A percentile compares a stretch with the other conserved stretches of the same genome.
Evolutionary conservation across 2,888 invertebrate species (phyloP).

Genomic region (Clanis bilineata): DNA sequence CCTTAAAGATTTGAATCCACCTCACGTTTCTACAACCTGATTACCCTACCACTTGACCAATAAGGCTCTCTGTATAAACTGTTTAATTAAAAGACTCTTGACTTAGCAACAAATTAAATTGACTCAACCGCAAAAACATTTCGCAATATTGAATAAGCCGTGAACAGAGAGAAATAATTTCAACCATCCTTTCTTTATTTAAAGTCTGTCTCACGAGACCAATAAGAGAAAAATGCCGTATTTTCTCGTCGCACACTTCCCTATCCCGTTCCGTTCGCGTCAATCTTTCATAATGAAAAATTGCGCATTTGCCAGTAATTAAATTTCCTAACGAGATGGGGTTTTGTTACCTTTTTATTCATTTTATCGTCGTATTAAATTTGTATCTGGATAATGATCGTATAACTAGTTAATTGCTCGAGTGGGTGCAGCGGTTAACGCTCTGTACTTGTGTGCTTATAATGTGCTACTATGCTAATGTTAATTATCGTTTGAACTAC

Average conservation of each 20-base stretch:
- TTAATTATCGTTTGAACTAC: no score
- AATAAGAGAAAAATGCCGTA: neutral
- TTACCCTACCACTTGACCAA: no score
- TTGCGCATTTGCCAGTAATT: constrained; percentile 10
- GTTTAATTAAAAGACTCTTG: neutral
- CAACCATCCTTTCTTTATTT: neutral
- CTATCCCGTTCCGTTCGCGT: neutral
- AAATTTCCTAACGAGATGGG: constrained; percentile 9
- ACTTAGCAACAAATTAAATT: neutral
- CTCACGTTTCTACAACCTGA: no score
- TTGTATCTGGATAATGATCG: constrained; percentile 4
- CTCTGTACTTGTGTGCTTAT: neutral
- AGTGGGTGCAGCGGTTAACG: neutral
- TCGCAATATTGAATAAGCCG: neutral
- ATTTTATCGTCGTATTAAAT: neutral
- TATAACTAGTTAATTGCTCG: constrained; percentile 2
- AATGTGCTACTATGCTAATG: no score
- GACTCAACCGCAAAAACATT: neutral
- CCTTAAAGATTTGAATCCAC: no score
- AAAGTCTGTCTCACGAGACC: neutral
- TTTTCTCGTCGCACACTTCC: neutral
- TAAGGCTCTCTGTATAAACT: no score
- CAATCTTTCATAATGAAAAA: constrained; percentile 11
- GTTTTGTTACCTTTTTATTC: neutral
- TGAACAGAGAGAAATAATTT: neutral